Base-by-base conservation (phyloP, 2,888 invertebrate species). In the Theodoxus fluviatilis region DNA sequence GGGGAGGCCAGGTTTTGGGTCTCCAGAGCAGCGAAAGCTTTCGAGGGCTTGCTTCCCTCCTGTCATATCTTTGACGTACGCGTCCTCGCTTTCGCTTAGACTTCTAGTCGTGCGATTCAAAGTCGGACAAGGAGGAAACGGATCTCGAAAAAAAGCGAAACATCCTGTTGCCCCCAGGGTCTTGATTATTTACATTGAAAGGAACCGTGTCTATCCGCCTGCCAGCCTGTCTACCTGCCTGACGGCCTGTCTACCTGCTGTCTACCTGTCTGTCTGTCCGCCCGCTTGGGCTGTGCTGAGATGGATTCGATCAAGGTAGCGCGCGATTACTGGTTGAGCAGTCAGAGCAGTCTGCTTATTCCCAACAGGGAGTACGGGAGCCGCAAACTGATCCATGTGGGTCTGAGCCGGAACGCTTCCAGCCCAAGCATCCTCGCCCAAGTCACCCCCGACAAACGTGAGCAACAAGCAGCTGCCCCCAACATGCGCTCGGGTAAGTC, bases 331-430 rank as follows among this genome's bases (percentile, higher is more conserved):
- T 81, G 80, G 74, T 73, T 78, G 66, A 80, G 79, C 74, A 78
- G 77, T 69, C 79, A 80, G 71, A 80, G 76, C 64, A 73, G 75
- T 65, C 74, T 81, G 73, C 80, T 83, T 71, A 73, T 83, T 71
- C 81, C 81, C 38, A 81, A 79, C 78, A 81, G 79, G 67, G 81
- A 83, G 33, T 82, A 79, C 73, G 83, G 83, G 55, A 66, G 73
- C 57, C 63, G 81, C 70, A 83, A 83, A 76, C 78, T 82, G 67
- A 74, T 83, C 71, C 78, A 79, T 74, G 74, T 83, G 31, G 80
- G 81, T 61, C 33, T 61, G 9, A 28, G 49, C 0, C 49, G 68
- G 1, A 52, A n/a, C 4, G 47, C 66, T 9, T 3, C 38, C 12
- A 64, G 68, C 18, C 28, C 55, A 12, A 64, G 69, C 25, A 67